Evolutionary conservation across 2,113 vertebrate species (phyloP), one percentile per base, ranked within the genome.

Genomic region (Heterochromis multidens): DNA sequence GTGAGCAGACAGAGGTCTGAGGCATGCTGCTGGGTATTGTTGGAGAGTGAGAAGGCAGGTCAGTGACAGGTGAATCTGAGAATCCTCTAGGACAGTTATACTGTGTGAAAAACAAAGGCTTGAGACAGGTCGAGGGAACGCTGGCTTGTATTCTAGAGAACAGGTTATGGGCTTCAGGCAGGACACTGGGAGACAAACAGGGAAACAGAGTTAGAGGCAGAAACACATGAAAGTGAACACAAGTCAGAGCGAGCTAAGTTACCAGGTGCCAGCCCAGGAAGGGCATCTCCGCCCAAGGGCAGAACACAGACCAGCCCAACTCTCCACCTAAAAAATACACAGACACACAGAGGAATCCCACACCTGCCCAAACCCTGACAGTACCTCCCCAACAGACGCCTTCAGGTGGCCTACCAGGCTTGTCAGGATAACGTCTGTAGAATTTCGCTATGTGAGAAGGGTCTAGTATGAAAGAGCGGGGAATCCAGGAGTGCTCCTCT

Each of bases 261-360:
- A 13, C 31, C 19, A n/a, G 10, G 3, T n/a, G 31, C 12, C 1
- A 13, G 4, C 4, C 12, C 40, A 13, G 40, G 40, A 63, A 35
- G 31, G 35, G 21, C 61, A 35, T 13, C 19, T n/a, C 60, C 21
- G 19, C 6, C 31, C 1, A 63, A 5, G 13, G 35, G 35, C 35
- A 37, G 61, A 2, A 37, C 61, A 37, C 0, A 0, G 61, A 37
- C 61, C 1, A 4, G 2, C 61, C 61, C 33, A 65, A 3, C 0
- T 65, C 61, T 14, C 21, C 61, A 65, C 33, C 33, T 37, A 33
- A 33, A 65, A 23, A 0, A 23, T 33, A 37, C 23, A 37, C 6
- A 23, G n/a, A n/a, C 61, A 63, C 21, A 31, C 61, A 8, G 61
- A 63, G 23, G 61, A 21, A 37, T n/a, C 12, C 11, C 33, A 65